A percentile compares a stretch with the other conserved stretches of the same genome.
Conservation (phyloP, 2,797 vertebrate genomes). For the Trichosurus vulpecula region DNA sequence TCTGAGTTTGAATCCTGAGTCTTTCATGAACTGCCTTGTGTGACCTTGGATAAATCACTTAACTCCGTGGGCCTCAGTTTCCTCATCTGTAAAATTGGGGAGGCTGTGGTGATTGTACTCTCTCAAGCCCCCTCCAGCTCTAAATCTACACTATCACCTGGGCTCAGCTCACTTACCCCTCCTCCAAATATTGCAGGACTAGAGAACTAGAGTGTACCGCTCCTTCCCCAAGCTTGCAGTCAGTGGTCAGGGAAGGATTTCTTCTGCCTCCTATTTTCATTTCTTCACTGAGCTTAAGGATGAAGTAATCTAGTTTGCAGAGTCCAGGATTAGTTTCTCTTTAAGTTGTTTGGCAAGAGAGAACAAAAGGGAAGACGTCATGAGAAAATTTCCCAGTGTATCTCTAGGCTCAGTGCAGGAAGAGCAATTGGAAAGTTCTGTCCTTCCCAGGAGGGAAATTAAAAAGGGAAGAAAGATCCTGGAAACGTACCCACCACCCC, state of each 20-base stretch:
- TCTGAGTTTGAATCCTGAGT: neutral
- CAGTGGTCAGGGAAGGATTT: neutral
- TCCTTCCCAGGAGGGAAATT: slow-evolving; percentile 71
- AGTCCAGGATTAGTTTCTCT: slow-evolving; percentile 56
- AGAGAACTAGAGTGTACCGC: neutral
- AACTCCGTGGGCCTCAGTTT: neutral
- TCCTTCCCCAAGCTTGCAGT: neutral
- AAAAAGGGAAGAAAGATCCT: slow-evolving; percentile 62
- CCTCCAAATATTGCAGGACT: neutral
- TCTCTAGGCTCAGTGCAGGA: slow-evolving; percentile 53
- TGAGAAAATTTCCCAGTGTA: slow-evolving; percentile 73
- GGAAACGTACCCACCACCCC: slow-evolving; percentile 8
- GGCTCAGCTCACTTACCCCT: neutral
- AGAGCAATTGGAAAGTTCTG: slow-evolving; percentile 68
- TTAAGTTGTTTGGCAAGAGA: slow-evolving; percentile 68
- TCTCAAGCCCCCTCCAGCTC: neutral
- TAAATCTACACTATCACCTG: neutral
- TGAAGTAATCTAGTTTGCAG: slow-evolving; percentile 67
- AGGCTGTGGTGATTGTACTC: neutral
- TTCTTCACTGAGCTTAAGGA: slow-evolving; percentile 37
- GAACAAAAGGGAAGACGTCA: slow-evolving; percentile 66
- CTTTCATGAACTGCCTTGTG: neutral
- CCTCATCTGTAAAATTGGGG: neutral
- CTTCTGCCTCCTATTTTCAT: neutral
- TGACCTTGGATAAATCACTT: neutral